These are phyloP conservation scores for Papilio polytes DNA, from an alignment of 1,140 invertebrate species.

Conservation along the genomic window DNA sequence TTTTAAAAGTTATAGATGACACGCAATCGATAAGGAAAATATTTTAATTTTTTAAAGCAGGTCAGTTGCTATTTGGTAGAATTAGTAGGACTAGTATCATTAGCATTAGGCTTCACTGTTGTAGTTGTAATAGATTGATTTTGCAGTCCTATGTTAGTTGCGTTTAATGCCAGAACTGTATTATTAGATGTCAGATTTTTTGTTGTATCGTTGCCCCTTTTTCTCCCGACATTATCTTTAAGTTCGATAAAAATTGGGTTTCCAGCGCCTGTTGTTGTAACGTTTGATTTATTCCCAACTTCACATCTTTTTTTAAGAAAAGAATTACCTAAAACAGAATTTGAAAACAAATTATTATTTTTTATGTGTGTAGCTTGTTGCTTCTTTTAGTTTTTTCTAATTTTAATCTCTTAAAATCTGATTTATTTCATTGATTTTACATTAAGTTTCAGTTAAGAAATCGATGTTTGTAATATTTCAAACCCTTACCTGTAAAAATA, in stretches of 20 bases:
- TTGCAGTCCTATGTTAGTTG: background rate
- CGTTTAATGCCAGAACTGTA: background rate
- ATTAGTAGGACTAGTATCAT: background rate
- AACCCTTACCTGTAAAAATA: constrained; percentile 66
- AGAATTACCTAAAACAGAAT: constrained; percentile 11
- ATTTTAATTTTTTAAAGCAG: background rate
- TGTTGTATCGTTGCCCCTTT: constrained; percentile 4
- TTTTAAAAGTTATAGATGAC: background rate
- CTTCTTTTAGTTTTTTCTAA: too few species aligned
- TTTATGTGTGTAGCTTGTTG: too few species aligned
- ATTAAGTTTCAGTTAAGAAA: too few species aligned
- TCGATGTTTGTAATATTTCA: too few species aligned
- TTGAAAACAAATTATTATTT: background rate
- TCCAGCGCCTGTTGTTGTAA: background rate
- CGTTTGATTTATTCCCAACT: background rate
- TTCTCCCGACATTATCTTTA: constrained; percentile 27
- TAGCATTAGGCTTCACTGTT: background rate
- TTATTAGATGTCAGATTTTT: background rate
- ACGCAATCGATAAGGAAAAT: background rate
- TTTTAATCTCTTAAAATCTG: too few species aligned
- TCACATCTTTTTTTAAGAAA: constrained; percentile 29
- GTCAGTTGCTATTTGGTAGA: background rate
- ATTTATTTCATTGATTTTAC: too few species aligned
- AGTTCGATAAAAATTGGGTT: constrained; percentile 26
- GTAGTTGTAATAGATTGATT: background rate